Evolutionary conservation across 2,113 vertebrate genomes (phyloP).

Genomic region (Pterocles orientalis): DNA sequence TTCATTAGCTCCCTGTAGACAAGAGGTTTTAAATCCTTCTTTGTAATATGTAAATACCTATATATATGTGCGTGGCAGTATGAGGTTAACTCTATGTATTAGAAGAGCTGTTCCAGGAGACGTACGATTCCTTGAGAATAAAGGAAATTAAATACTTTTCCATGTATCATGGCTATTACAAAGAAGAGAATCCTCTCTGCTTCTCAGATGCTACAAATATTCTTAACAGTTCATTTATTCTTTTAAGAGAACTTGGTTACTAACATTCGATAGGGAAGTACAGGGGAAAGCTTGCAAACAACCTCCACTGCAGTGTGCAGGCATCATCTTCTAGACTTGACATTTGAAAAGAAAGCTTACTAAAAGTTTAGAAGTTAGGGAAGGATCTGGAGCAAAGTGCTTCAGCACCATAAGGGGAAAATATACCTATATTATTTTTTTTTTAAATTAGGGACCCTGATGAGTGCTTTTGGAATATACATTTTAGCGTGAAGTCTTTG

Average conservation of each 20-base stretch:
- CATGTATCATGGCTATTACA: background rate
- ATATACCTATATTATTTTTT: background rate
- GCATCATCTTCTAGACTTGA: background rate
- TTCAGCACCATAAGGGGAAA: background rate
- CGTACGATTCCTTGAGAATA: background rate
- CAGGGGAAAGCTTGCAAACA: background rate
- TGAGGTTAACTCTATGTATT: background rate
- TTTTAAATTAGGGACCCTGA: background rate
- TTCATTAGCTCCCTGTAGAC: constrained; percentile 46
- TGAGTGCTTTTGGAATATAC: background rate
- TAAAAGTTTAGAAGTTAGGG: background rate
- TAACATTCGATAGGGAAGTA: background rate
- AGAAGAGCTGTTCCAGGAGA: background rate
- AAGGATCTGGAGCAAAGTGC: background rate
- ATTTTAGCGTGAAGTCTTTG: background rate
- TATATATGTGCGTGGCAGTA: background rate
- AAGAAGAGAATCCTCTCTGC: background rate
- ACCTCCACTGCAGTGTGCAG: background rate
- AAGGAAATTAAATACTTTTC: constrained; percentile 3
- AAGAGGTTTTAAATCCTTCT: constrained; percentile 12
- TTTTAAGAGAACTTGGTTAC: background rate
- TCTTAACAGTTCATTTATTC: background rate
- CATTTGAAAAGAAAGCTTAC: background rate
- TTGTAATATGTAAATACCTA: background rate
- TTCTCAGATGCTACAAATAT: background rate